Evolutionary conservation across 1,140 invertebrate genomes (phyloP).

Genomic region (Orchesella cincta): DNA sequence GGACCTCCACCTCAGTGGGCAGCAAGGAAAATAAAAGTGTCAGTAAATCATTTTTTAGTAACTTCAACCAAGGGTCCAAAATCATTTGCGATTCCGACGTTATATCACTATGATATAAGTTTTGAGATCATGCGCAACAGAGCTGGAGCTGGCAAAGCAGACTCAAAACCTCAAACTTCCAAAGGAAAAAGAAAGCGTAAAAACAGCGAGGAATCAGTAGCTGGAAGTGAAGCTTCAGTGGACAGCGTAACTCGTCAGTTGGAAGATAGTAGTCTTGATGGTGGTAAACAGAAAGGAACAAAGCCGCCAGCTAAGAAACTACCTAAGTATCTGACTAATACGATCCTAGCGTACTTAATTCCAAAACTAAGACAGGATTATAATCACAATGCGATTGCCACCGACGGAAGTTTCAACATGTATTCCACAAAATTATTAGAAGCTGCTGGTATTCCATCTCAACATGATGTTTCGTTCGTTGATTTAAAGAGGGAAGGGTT

Average conservation of each 20-base stretch:
- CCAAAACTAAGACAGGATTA: not conserved
- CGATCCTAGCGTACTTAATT: not conserved
- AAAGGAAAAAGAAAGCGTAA: not conserved
- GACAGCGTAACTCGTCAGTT: not conserved
- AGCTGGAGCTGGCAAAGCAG: not conserved
- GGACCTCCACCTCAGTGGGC: not conserved
- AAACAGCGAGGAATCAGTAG: not conserved
- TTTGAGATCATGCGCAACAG: not conserved
- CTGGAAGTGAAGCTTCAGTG: not conserved
- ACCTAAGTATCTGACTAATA: not conserved
- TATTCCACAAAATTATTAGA: not conserved
- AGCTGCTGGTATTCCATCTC: not conserved
- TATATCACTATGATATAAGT: slow-evolving; percentile 21
- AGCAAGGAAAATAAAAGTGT: not conserved
- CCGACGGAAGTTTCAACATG: slow-evolving; percentile 2
- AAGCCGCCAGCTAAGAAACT: slow-evolving; percentile 3
- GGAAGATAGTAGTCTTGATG: not conserved
- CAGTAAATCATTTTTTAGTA: not conserved
- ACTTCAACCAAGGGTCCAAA: not conserved
- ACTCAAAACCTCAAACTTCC: not conserved
- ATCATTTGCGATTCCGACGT: not conserved
- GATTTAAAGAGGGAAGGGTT: not conserved
- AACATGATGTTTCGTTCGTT: not conserved
- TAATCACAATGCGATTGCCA: not conserved
- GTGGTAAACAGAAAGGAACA: not conserved